Percentiles rank a stretch among this genome's conserved stretches.
These are phyloP conservation scores for Lynx canadensis DNA, from an alignment of 2,113 vertebrate genomes.

Conservation along the genomic window DNA sequence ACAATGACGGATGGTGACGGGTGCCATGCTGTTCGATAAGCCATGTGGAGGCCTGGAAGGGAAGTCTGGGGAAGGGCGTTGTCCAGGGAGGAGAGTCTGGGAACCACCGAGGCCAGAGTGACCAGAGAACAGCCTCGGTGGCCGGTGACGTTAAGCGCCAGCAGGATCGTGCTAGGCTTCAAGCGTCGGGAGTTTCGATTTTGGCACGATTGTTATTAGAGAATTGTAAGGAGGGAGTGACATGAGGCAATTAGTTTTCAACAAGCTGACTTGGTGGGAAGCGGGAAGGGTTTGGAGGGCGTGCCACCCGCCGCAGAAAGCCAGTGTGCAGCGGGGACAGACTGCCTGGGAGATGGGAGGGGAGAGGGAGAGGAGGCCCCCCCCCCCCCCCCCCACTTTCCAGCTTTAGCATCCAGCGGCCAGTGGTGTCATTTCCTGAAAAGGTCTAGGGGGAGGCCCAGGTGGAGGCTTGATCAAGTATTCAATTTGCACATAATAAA, in stretches of 20 bases:
- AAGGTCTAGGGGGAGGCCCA: not conserved
- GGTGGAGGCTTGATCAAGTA: not conserved
- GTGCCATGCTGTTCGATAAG: not conserved
- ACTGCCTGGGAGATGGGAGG: not conserved
- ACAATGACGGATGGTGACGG: rapidly evolving
- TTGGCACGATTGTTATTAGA: not conserved
- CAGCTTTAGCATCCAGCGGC: no score
- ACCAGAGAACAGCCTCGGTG: rapidly evolving
- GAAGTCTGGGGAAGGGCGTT: rapidly evolving
- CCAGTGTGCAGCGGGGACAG: rapidly evolving
- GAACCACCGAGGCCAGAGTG: not conserved
- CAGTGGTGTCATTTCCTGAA: not conserved
- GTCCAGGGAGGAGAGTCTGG: not conserved
- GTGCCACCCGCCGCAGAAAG: no score
- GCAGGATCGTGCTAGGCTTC: no score
- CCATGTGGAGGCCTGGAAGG: no score
- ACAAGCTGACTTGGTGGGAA: not conserved
- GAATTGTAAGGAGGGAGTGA: not conserved
- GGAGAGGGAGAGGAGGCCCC: not conserved
- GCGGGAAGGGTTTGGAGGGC: not conserved
- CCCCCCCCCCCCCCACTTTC: not conserved
- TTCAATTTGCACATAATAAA: not conserved
- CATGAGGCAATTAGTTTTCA: not conserved
- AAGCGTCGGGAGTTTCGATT: rapidly evolving
- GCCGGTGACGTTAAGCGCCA: not conserved